Base-by-base conservation (phyloP, 92 coral and sea anemone genomes). In the Palythoa grandiflora region DNA sequence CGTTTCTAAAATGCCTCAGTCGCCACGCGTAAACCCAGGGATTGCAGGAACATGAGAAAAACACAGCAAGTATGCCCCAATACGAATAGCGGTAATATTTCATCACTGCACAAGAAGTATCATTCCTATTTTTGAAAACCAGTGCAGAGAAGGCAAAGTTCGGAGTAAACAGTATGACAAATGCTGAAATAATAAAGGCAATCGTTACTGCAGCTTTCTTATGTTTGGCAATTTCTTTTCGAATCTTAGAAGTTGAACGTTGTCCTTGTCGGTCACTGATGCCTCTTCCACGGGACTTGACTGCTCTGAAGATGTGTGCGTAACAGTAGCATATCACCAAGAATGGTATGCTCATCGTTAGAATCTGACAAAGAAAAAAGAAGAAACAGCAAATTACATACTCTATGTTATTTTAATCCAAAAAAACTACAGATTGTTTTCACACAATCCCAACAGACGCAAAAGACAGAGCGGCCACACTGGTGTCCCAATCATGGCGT, bases 61-160 rank as follows among this genome's bases (percentile, higher is more conserved):
- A 88, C 10, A 55, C 90, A 5, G 78, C 52, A 37, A 78, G 72
- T 48, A 78, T 60, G 2, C 72, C 90, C 90, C 90, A 88, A 35
- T 78, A 68, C 90, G 86, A 88, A 53, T 66, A 71, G 47, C 88
- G 71, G 40, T 89, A 89, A 47, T 81, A 44, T 17, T 40, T 47
- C 55, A 89, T 63, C 50, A 68, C 80, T 40, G 38, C 35, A n/a
- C 91, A 89, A 20, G 83, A 78, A 28, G 54, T 28, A 5, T 37
- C 13, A 16, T 54, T 61, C n/a, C 68, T 75, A 6, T 71, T 68
- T 72, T 54, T 72, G 2, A 89, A 75, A 60, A 83, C 84, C 51
- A 89, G 68, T 54, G 35, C 80, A 53, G 91, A 83, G 72, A 89
- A 89, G 17, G 84, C 81, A 71, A 89, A 84, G 44, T 89, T 89